Percentiles rank a stretch among this genome's conserved stretches.
These are phyloP conservation scores for Scaptomyza parva DNA, from an alignment of 2,888 invertebrate genomes.

Conservation along the genomic window DNA sequence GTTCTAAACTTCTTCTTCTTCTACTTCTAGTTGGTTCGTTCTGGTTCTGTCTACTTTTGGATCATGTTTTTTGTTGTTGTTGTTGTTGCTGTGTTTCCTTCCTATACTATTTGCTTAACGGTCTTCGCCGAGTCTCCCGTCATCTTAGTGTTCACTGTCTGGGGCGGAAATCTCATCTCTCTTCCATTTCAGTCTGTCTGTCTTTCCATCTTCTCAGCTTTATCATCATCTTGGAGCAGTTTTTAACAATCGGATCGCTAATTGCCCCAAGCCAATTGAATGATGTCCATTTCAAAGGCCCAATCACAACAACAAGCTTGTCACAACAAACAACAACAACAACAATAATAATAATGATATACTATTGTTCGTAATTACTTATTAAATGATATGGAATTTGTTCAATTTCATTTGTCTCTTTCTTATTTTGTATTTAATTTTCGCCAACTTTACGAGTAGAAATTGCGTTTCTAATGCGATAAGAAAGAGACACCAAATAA, in stretches of 20 bases:
- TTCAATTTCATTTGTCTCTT: conserved; percentile 17
- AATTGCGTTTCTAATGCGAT: conserved; percentile 33
- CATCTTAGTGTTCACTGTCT: background rate
- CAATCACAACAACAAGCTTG: conserved; percentile 17
- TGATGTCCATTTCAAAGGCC: conserved; percentile 15
- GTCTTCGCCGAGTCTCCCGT: conserved; percentile 18
- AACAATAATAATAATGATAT: background rate
- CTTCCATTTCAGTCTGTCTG: background rate
- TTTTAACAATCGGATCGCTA: conserved; percentile 56
- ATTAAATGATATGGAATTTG: conserved; percentile 39
- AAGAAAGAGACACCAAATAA: conserved; percentile 12
- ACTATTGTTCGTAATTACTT: conserved; percentile 29
- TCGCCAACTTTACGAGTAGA: background rate
- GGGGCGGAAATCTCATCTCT: conserved; percentile 52
- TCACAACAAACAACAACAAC: background rate
- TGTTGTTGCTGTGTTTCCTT: no score
- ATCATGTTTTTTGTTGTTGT: conserved; percentile 31
- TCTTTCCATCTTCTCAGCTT: background rate
- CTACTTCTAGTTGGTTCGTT: no score
- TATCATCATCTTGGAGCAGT: conserved; percentile 17
- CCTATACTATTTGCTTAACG: conserved; percentile 75
- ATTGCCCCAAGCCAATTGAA: conserved; percentile 55
- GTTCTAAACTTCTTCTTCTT: conserved; percentile 52
- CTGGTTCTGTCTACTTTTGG: conserved; percentile 25
- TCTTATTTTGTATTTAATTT: background rate